These are phyloP conservation scores for Archilochus colubris DNA, from an alignment of 2,113 vertebrate genomes.

Conservation along the genomic window DNA sequence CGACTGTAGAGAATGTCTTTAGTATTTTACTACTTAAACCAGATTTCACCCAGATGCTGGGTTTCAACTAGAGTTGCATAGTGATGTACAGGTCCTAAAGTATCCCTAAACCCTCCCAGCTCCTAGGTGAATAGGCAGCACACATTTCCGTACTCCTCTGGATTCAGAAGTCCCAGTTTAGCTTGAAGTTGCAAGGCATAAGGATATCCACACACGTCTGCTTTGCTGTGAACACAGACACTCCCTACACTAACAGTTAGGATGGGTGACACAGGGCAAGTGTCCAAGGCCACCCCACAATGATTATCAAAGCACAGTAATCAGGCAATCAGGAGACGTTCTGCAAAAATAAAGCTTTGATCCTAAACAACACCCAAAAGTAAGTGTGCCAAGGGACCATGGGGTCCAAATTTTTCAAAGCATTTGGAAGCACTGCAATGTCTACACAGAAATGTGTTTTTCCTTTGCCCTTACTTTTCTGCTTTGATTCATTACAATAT, in stretches of 20 bases:
- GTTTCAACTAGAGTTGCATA: not conserved
- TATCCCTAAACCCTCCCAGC: not conserved
- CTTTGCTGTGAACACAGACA: not conserved
- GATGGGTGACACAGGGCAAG: not conserved
- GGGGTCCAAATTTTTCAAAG: not conserved
- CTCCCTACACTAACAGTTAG: not conserved
- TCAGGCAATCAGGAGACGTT: not conserved
- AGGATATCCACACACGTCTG: not conserved
- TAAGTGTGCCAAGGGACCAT: not conserved
- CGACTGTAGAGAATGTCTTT: not conserved
- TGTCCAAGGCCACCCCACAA: too few species aligned
- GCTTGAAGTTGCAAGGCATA: not conserved
- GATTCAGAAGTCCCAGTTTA: not conserved
- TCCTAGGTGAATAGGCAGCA: not conserved
- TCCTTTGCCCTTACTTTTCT: not conserved
- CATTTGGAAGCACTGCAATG: not conserved
- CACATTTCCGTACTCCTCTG: not conserved
- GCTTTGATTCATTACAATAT: not conserved
- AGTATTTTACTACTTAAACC: not conserved
- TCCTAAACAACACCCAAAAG: not conserved
- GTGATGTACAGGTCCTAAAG: not conserved
- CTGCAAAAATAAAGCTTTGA: not conserved
- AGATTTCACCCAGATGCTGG: not conserved
- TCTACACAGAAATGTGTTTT: not conserved
- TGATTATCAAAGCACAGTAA: not conserved